These are phyloP conservation scores for Marisa cornuarietis DNA, from an alignment of 1,140 invertebrate genomes.

Conservation along the genomic window DNA sequence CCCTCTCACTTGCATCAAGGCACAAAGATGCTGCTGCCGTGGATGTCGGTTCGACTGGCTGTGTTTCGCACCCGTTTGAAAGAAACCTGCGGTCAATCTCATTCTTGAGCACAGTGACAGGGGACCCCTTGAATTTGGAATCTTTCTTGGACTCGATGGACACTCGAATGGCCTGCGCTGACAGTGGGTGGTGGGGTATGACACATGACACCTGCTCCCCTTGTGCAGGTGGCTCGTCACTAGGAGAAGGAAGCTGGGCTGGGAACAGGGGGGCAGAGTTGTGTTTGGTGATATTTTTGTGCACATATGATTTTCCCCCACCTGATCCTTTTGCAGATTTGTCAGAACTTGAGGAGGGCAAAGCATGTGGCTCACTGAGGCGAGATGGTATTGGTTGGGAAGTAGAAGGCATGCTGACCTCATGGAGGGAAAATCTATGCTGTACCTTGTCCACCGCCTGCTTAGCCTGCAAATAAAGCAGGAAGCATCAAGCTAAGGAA, in stretches of 20 bases:
- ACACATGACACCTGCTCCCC: constrained; percentile 23
- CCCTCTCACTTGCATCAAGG: constrained; percentile 7
- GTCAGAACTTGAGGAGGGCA: too few species aligned
- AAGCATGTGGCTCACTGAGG: too few species aligned
- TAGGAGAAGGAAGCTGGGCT: constrained; percentile 9
- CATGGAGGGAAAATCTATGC: constrained; percentile 46
- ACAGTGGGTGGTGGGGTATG: constrained; percentile 42
- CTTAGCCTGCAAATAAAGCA: constrained; percentile 53
- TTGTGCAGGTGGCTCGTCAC: constrained; percentile 18
- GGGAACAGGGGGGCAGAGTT: constrained; percentile 21
- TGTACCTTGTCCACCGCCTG: constrained; percentile 50
- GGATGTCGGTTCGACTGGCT: neutral
- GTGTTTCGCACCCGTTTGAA: constrained; percentile 32
- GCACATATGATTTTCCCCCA: constrained; percentile 29
- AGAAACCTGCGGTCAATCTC: constrained; percentile 55
- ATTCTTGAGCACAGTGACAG: constrained; percentile 62
- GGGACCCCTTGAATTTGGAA: constrained; percentile 56
- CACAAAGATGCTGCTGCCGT: neutral
- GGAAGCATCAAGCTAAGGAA: neutral
- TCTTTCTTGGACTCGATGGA: constrained; percentile 50
- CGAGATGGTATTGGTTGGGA: too few species aligned
- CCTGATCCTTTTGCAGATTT: too few species aligned
- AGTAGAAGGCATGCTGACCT: constrained; percentile 7
- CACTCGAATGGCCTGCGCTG: constrained; percentile 42
- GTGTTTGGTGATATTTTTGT: constrained; percentile 29